Evolutionary conservation across 2,888 invertebrate species (phyloP), one percentile per base, ranked within the genome.

Genomic region (Agriotes lineatus): DNA sequence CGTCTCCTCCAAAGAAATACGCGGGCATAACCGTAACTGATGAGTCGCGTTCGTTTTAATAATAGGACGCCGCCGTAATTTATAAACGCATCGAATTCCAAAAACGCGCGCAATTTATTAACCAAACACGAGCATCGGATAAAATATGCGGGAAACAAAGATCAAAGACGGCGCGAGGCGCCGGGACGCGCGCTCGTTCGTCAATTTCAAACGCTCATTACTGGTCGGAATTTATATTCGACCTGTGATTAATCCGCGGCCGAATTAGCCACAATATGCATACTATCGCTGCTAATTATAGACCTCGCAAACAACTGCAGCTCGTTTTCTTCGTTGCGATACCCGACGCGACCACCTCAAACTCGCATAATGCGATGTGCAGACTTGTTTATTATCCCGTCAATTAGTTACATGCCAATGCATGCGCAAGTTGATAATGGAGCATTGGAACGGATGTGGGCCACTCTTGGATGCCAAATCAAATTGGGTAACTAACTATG

Each of bases 231-330:
- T 52, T 52, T 52, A 52, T 52, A 48, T 48, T 48, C 48, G 20
- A 48, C 22, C n/a, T 22, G 48, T 48, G 52, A 52, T 33, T 52
- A 52, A 52, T 52, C 19, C 48, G 25, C 1, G 5, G 14, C 16
- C 14, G 16, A 42, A 42, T 42, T 42, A 42, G 16, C 42, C 30
- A 52, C 52, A 52, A 52, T 52, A 16, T 52, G 52, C 52, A 52
- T 52, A 52, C 7, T 52, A 52, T 35, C 16, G 52, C 30, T 18
- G n/a, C 52, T 52, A 52, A 52, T 52, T 52, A 52, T 52, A 52
- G 52, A 16, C 33, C 1, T 10, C 52, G 22, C 16, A 35, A 33
- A 52, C 14, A 52, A 33, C 30, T 35, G 52, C 33, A 33, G 30
- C 10, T 35, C 2, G 30, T 52, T 16, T 52, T 52, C 25, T 33